Base-by-base conservation (phyloP, 2,113 vertebrate species). In the Sorex fumeus region DNA sequence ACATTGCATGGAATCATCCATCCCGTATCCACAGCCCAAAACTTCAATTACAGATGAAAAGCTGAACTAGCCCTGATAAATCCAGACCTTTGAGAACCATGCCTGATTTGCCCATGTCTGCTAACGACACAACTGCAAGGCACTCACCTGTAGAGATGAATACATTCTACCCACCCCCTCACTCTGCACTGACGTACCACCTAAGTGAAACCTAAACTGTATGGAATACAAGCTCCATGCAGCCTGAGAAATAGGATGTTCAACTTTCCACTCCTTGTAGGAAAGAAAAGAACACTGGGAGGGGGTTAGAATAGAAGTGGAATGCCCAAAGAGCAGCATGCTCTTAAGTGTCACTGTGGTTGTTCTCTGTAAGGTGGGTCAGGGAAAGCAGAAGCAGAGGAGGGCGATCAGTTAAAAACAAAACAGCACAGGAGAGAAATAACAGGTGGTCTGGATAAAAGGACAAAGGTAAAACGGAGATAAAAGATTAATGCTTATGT, bases 1-100 rank as follows among this genome's bases (percentile, higher is more conserved):
- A 18, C 19, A 25, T 16, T 2, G 25, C 0, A 0, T 0, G 34
- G 43, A 25, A 57, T 43, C 28, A 45, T 67, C 12, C 1, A 16
- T 16, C 23, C 9, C 3, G 4, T 0, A 0, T 25, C 62, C 30
- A 23, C 50, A 53, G 21, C 10, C 80, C 18, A 27, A n/a, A 40
- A 71, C 12, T 50, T 13, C 6, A 2, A 10, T 11, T 1, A 27
- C 1, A 50, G 30, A 62, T 78, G 50, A 40, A 81, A 23, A 28
- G 32, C 15, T 2, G 7, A 62, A 8, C 50, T 53, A 3, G 50
- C 9, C 50, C 50, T 53, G 50, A 2, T 53, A 53, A 11, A 53
- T 15, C 50, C 50, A 53, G 16, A 53, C 50, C 50, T 53, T 53
- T 18, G 11, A 53, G 2, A 53, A 2, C 50, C 50, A 53, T 53